These are phyloP conservation scores for Yasuhikotakia modesta DNA, from an alignment of 2,797 vertebrate species.

Conservation along the genomic window DNA sequence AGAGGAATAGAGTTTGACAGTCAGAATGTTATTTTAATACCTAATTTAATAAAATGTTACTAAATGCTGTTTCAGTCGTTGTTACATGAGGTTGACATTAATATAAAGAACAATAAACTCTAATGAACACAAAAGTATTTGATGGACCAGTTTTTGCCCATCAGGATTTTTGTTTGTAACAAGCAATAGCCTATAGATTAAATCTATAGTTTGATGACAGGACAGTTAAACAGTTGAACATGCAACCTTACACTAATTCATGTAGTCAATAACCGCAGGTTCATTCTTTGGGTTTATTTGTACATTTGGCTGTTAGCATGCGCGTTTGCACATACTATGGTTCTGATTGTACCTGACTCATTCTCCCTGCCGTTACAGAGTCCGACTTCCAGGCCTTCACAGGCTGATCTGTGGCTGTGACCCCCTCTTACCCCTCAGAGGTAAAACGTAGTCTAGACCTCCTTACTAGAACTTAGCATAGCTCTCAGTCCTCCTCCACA, in stretches of 20 bases:
- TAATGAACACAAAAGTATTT: not conserved
- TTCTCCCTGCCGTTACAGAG: conserved; percentile 79
- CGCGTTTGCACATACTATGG: conserved; percentile 36
- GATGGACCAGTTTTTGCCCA: not conserved
- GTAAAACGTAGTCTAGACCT: conserved; percentile 69
- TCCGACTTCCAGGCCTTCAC: conserved; percentile 85
- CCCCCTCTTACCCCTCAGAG: conserved; percentile 63
- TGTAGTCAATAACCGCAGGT: not conserved
- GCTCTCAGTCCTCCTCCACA: conserved; percentile 1
- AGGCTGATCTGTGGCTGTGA: conserved; percentile 73
- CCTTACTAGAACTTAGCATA: not conserved
- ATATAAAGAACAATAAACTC: conserved; percentile 28
- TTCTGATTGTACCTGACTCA: conserved; percentile 64
- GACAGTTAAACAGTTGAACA: not conserved
- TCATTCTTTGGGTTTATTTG: not conserved
- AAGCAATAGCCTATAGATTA: no score
- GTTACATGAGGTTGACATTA: conserved; percentile 34
- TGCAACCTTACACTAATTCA: not conserved
- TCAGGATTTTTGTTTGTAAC: not conserved
- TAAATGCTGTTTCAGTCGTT: conserved; percentile 35
- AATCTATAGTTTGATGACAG: not conserved
- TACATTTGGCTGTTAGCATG: not conserved
- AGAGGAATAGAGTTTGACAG: conserved; percentile 8
- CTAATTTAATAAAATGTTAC: not conserved
- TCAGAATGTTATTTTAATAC: conserved; percentile 21